Percentiles rank a stretch among this genome's conserved stretches.
Evolutionary conservation across 1,140 invertebrate species (phyloP).

Genomic region (Aphidius ervi): DNA sequence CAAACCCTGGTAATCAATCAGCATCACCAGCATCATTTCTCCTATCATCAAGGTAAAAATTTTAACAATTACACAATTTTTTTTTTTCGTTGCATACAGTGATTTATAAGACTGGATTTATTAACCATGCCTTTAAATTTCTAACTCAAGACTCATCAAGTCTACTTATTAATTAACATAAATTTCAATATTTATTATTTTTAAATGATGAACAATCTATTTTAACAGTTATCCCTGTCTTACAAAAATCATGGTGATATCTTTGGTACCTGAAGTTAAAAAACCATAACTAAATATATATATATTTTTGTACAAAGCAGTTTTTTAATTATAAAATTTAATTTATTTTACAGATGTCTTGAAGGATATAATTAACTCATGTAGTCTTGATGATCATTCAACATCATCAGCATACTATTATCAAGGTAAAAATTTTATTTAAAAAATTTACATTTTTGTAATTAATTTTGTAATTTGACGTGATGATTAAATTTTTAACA

Average conservation of each 20-base stretch:
- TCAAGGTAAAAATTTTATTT: conserved; percentile 22
- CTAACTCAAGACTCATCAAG: too few species aligned
- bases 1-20: too few species aligned
- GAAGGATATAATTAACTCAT: not conserved
- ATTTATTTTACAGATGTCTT: conserved; percentile 5
- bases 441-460: not conserved
- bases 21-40: too few species aligned
- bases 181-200: not conserved
- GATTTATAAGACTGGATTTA: too few species aligned
- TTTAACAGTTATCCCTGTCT: conserved; percentile 42
- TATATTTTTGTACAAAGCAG: not conserved
- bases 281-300: too few species aligned
- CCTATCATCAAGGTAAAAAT: too few species aligned
- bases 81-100: too few species aligned
- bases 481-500: conserved; percentile 29
- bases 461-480: conserved; percentile 5
- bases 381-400: not conserved
- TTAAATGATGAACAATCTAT: conserved; percentile 34
- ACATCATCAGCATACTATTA: too few species aligned
- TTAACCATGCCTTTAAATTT: too few species aligned
- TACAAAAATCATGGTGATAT: conserved; percentile 35
- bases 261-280: conserved; percentile 27
- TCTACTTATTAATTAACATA: too few species aligned
- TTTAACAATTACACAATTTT: too few species aligned
- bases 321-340: conserved; percentile 1